Percentiles rank a stretch among this genome's conserved stretches.
Evolutionary conservation across 2,113 vertebrate genomes (phyloP).

Genomic region (human): GRCh38 chr14:103046001-103046500

Average conservation of each 20-base stretch:
- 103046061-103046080: fast-evolving
- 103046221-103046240: background rate
- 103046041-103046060: fast-evolving
- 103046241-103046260: background rate
- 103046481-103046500: background rate
- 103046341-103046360: background rate
- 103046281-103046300: background rate
- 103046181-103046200: background rate
- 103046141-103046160: fast-evolving
- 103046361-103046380: background rate
- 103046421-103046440: background rate
- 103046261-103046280: background rate
- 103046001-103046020: background rate
- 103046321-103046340: background rate
- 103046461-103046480: background rate
- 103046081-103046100: fast-evolving
- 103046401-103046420: background rate
- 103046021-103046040: background rate
- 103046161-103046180: background rate
- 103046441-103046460: background rate
- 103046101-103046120: background rate
- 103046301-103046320: background rate
- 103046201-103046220: background rate
- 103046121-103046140: background rate
- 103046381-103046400: background rate